Conservation (phyloP, 2,888 invertebrate genomes). For the Copidosoma aretas region DNA sequence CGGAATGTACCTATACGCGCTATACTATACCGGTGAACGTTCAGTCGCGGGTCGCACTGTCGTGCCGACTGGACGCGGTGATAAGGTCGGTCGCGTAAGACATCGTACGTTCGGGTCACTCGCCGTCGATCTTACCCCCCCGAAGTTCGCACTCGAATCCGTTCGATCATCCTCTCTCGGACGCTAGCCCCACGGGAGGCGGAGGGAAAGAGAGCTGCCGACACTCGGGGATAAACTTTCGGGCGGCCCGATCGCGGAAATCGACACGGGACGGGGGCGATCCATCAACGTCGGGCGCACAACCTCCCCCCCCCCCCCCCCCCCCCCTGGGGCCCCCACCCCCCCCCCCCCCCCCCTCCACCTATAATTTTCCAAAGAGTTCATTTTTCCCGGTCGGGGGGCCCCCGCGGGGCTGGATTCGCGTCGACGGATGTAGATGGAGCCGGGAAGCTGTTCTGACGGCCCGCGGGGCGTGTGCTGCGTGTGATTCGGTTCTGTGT, state of each 20-base stretch:
- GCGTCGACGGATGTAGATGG: constrained; percentile 14
- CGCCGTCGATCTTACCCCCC: too few relatives aligned
- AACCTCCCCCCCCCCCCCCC: not conserved
- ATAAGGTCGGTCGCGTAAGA: too few relatives aligned
- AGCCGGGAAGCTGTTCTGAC: not conserved
- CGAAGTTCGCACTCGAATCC: not conserved
- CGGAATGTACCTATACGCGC: too few relatives aligned
- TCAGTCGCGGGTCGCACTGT: too few relatives aligned
- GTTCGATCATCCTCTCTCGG: constrained; percentile 21
- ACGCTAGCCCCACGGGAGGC: not conserved
- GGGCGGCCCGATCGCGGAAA: constrained; percentile 20
- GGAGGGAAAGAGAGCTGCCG: not conserved
- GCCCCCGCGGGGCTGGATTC: too few relatives aligned
- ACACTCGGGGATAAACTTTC: not conserved
- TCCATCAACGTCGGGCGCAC: constrained; percentile 28
- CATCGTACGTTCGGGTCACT: too few relatives aligned
- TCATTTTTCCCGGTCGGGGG: constrained; percentile 29
- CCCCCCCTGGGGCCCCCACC: not conserved
- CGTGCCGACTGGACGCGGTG: too few relatives aligned
- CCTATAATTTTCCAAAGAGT: constrained; percentile 24
- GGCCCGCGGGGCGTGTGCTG: not conserved
- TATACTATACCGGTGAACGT: too few relatives aligned
- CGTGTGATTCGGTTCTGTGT: too few relatives aligned
- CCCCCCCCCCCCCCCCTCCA: not conserved
- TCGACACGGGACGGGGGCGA: constrained; percentile 21